Base-by-base conservation (phyloP, 2,113 vertebrate species). In the Collichthys lucidus region DNA sequence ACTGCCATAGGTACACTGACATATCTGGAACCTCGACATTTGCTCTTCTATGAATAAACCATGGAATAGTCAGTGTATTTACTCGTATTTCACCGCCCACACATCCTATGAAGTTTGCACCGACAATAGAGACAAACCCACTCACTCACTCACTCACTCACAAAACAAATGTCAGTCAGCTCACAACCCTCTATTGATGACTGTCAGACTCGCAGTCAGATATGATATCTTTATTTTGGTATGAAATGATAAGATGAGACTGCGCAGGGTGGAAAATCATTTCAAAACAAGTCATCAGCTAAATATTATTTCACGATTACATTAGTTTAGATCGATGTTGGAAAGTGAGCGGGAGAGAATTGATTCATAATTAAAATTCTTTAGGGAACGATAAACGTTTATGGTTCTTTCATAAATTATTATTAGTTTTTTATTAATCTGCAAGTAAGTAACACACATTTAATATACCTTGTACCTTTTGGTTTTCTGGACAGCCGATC, bases 221-320 rank as follows among this genome's bases (percentile, higher is more conserved):
- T 46, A 10, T 31, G 22, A 50, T 68, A 20, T 59, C 40, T 75
- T 79, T 19, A 71, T 76, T 71, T 26, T 0, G 6, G 62, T 66
- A 44, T 24, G 22, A 57, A 29, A 14, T 26, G 9, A 61, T 15
- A 5, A 50, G 64, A 24, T 10, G 15, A 60, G 62, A n/a, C 26
- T 1, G 22, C 55, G 20, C 17, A 11, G 17, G 22, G 16, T 3
- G 44, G 10, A 20, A 74, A 74, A 79, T 74, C 40, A 63, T 64
- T 84, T 31, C 56, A 68, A 83, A 72, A 52, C 22, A 66, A 79
- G 35, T 72, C 47, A 42, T 57, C 11, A 42, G 42, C 7, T 50
- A 62, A 42, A 66, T 77, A 15, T 16, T 11, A 56, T 47, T 60
- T 46, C 24, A 57, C 35, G n/a, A 71, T 74, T 59, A 2, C 1